Percentiles rank a stretch among this genome's conserved stretches.
These are phyloP conservation scores for Anoplolepis gracilipes DNA, from an alignment of 1,140 invertebrate genomes.

Conservation along the genomic window DNA sequence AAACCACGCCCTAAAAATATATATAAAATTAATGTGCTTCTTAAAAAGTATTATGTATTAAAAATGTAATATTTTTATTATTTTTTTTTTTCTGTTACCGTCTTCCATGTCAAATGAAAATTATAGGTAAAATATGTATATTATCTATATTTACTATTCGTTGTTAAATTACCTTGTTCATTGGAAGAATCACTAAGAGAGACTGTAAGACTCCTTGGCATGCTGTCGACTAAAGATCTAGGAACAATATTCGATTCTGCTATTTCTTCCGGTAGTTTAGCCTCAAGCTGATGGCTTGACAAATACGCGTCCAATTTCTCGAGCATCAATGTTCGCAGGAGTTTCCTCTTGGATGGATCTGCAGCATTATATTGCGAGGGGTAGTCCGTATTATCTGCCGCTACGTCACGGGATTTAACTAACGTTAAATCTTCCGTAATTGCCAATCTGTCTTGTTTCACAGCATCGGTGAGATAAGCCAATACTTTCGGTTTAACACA, in stretches of 20 bases:
- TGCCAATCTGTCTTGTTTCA: conserved; percentile 89
- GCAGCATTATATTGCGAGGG: conserved; percentile 73
- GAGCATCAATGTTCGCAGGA: conserved; percentile 82
- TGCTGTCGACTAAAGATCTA: conserved; percentile 88
- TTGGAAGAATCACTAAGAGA: conserved; percentile 88
- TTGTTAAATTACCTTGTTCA: conserved; percentile 86
- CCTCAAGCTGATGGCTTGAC: conserved; percentile 82
- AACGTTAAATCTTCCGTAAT: conserved; percentile 91
- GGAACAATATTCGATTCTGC: conserved; percentile 86
- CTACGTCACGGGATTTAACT: conserved; percentile 87
- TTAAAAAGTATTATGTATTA: background rate
- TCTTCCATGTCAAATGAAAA: background rate
- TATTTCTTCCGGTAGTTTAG: conserved; percentile 84
- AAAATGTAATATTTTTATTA: background rate
- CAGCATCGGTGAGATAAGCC: conserved; percentile 89
- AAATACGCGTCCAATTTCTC: conserved; percentile 85
- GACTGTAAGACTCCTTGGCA: conserved; percentile 89
- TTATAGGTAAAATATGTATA: background rate
- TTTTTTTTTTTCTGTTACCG: background rate
- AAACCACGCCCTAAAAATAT: conserved; percentile 89
- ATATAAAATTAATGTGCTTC: conserved; percentile 51
- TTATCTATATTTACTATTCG: background rate
- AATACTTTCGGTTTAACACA: conserved; percentile 92
- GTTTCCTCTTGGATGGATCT: conserved; percentile 78
- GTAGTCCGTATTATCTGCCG: conserved; percentile 80